phyloP scores from a whole-genome alignment of 2,113 vertebrate genomes.

The Ailuropoda melanoleuca region DNA sequence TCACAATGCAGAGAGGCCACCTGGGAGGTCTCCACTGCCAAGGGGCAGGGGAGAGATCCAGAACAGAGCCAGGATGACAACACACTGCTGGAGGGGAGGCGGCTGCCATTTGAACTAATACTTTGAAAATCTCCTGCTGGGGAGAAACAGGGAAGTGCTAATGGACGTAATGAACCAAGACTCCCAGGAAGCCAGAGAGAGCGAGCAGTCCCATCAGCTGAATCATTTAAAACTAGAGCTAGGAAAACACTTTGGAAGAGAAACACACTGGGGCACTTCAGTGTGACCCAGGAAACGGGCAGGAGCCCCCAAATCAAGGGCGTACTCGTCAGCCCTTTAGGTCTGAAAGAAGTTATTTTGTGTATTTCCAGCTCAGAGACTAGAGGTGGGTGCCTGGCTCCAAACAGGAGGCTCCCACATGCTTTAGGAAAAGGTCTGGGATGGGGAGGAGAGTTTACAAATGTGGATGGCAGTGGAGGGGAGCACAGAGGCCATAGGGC shows the following conservation, averaged over 20 bases:
- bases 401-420: not conserved
- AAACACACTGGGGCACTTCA: not conserved
- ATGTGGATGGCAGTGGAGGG: not conserved
- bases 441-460: not conserved
- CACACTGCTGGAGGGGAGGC: not conserved
- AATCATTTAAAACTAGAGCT: conserved; percentile 65
- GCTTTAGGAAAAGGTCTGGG: not conserved
- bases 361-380: not conserved
- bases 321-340: not conserved
- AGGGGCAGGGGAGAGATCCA: not conserved
- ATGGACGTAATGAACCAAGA: conserved; percentile 72
- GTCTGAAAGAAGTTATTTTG: not conserved
- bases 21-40: not conserved
- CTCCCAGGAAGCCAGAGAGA: conserved; percentile 12
- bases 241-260: conserved; percentile 26
- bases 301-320: not conserved
- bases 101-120: conserved; percentile 60
- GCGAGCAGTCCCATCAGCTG: not conserved
- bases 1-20: not conserved
- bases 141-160: conserved; percentile 61
- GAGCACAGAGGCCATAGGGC: not conserved
- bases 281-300: not conserved
- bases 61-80: not conserved
- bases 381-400: not conserved
- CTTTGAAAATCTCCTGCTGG: conserved; percentile 60